These are phyloP conservation scores for Pristionchus pacificus DNA, from an alignment of 1,140 invertebrate species.

Conservation along the genomic window DNA sequence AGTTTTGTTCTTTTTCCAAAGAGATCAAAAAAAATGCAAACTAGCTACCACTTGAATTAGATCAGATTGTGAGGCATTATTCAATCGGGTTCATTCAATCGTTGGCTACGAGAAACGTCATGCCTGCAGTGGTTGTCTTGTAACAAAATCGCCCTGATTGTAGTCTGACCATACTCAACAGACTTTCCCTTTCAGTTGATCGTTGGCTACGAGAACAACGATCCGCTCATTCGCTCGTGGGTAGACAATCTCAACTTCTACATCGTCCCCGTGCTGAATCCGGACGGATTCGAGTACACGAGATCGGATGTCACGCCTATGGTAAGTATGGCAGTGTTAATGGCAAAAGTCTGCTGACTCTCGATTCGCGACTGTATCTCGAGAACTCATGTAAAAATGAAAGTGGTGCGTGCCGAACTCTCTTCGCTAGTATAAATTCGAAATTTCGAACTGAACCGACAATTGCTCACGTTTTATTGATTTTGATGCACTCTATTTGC, in stretches of 20 bases:
- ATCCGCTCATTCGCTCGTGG: conserved; percentile 48
- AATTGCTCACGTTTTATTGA: background rate
- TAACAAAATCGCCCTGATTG: background rate
- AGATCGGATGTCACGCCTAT: conserved; percentile 51
- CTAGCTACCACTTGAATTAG: conserved; percentile 30
- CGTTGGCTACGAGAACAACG: conserved; percentile 43
- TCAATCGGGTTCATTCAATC: too few relatives aligned
- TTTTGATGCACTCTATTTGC: conserved; percentile 4
- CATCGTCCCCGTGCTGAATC: conserved; percentile 61
- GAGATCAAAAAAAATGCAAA: background rate
- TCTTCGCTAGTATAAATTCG: too few relatives aligned
- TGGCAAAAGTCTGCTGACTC: too few relatives aligned
- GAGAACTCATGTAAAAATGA: too few relatives aligned
- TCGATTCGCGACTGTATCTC: too few relatives aligned
- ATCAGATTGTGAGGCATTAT: too few relatives aligned
- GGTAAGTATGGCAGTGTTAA: too few relatives aligned
- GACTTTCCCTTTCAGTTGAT: conserved; percentile 52
- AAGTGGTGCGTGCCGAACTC: too few relatives aligned
- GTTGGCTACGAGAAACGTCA: too few relatives aligned
- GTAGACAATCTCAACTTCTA: conserved; percentile 60
- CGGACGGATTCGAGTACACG: conserved; percentile 58
- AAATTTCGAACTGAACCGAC: too few relatives aligned
- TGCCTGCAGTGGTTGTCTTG: background rate
- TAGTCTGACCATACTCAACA: too few relatives aligned
- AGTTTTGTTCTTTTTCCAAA: conserved; percentile 4